phyloP scores from a whole-genome alignment of 2,888 invertebrate species.

The Trissolcus brochymenae region DNA sequence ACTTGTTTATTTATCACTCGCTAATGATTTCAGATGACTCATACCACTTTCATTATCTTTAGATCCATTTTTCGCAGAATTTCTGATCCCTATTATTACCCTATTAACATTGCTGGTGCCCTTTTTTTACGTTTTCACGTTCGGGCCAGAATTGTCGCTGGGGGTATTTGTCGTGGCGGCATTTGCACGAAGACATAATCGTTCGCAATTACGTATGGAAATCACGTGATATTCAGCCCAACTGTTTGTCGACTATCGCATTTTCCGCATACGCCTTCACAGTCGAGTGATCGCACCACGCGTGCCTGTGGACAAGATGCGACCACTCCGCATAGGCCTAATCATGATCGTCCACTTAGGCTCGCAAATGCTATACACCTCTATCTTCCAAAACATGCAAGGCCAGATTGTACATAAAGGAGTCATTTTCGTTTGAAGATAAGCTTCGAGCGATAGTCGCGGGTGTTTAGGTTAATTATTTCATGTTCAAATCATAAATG shows the following conservation, averaged over 20 bases:
- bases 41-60: too few species aligned
- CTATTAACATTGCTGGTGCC: conserved; percentile 11
- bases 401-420: conserved; percentile 48
- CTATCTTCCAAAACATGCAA: conserved; percentile 48
- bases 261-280: conserved; percentile 61
- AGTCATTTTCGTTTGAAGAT: conserved; percentile 55
- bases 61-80: too few species aligned
- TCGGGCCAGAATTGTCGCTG: conserved; percentile 10
- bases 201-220: conserved; percentile 74
- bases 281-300: conserved; percentile 53
- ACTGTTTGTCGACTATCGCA: conserved; percentile 60
- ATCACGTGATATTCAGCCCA: conserved; percentile 72
- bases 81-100: conserved; percentile 1
- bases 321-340: conserved; percentile 30
- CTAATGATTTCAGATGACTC: too few species aligned
- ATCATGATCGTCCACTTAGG: conserved; percentile 50
- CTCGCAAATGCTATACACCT: conserved; percentile 41
- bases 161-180: conserved; percentile 60
- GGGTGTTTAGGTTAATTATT: conserved; percentile 48
- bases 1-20: too few species aligned
- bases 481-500: not conserved
- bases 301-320: conserved; percentile 44
- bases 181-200: conserved; percentile 72
- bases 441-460: conserved; percentile 31
- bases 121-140: not conserved